Conservation (phyloP, 1,140 invertebrate genomes). For the Chlorops oryzae region DNA sequence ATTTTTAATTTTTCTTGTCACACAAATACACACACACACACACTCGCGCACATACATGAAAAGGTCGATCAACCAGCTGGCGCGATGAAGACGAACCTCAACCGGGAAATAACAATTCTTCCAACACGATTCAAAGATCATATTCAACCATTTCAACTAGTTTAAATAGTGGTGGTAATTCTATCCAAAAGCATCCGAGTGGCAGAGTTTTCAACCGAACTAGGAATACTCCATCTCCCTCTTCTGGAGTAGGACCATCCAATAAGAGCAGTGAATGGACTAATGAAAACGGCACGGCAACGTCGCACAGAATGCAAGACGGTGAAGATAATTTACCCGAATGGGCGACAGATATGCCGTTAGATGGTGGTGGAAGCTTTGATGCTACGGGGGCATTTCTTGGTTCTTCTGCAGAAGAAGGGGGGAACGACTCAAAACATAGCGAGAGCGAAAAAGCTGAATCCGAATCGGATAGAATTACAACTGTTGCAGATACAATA, state of each 20-base stretch:
- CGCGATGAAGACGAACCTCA: conserved; percentile 54
- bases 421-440: conserved; percentile 33
- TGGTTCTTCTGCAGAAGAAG: conserved; percentile 58
- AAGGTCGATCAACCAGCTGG: conserved; percentile 57
- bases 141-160: conserved; percentile 25
- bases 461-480: not conserved
- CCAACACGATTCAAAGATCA: conserved; percentile 25
- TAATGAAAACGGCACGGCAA: not conserved
- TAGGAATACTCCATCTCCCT: conserved; percentile 14
- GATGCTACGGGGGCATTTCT: conserved; percentile 80
- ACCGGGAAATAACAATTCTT: conserved; percentile 18
- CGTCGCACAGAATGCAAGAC: conserved; percentile 13
- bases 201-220: conserved; percentile 1
- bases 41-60: no score
- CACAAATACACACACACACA: no score
- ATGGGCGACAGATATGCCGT: conserved; percentile 69
- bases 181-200: not conserved
- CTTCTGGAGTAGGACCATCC: not conserved
- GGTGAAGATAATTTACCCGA: conserved; percentile 64
- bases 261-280: not conserved
- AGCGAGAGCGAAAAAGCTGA: not conserved
- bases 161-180: not conserved
- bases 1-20: conserved; percentile 8
- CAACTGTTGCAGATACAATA: no score
- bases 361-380: conserved; percentile 76